Conservation (phyloP, 30 jellyfish, hydroid and myxozoan species). For the Nemopilema nomurai region DNA sequence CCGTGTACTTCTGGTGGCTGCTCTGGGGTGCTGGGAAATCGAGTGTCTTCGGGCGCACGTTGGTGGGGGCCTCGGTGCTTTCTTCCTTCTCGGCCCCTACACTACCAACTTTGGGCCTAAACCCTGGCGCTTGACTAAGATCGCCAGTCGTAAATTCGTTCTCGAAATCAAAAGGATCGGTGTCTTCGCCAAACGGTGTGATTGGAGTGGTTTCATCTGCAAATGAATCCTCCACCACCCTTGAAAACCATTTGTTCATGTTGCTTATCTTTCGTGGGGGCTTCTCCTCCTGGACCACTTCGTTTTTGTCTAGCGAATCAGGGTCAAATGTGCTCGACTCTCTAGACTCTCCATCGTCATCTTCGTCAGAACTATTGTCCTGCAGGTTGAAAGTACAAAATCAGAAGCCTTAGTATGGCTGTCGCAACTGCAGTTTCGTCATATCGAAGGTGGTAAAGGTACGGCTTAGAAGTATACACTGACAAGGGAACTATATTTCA, state of each 20-base stretch:
- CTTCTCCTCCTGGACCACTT: conserved; percentile 11
- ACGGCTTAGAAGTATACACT: no score
- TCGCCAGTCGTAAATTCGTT: conserved; percentile 33
- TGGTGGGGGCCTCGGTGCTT: not conserved
- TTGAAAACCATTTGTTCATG: conserved; percentile 38
- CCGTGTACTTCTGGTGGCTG: not conserved
- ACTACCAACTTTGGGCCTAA: conserved; percentile 1
- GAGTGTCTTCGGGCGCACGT: conserved; percentile 2
- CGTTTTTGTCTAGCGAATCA: conserved; percentile 4
- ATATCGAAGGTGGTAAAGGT: no score
- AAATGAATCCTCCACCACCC: conserved; percentile 34
- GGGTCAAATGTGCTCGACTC: conserved; percentile 32
- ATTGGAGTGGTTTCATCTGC: conserved; percentile 74
- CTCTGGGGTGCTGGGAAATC: not conserved
- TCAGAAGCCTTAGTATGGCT: no score
- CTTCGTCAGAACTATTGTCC: conserved; percentile 35
- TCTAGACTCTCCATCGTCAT: conserved; percentile 30
- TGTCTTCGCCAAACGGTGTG: conserved; percentile 50
- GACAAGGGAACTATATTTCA: no score
- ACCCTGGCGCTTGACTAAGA: conserved; percentile 14
- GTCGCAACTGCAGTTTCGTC: no score
- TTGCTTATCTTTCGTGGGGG: conserved; percentile 37
- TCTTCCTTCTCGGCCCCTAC: not conserved
- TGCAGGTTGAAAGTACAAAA: not conserved
- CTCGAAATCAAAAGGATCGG: not conserved